Conservation (phyloP, 2,888 invertebrate species). For the Eubasilissa splendida region DNA sequence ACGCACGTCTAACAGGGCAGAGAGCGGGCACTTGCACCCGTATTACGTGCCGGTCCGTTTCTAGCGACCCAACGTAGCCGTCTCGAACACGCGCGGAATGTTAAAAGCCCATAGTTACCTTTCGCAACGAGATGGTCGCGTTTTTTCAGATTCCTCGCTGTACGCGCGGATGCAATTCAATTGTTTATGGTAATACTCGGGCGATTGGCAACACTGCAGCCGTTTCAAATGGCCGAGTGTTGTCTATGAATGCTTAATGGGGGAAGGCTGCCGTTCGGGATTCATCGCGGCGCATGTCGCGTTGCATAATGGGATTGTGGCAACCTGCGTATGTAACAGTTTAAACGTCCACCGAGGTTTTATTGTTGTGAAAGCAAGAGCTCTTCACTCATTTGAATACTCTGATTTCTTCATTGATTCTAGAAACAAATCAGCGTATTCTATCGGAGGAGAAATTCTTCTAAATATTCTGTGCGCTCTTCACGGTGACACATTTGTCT, state of each 20-base stretch:
- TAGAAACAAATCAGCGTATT: neutral
- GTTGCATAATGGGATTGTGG: conserved; percentile 10
- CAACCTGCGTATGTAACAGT: conserved; percentile 27
- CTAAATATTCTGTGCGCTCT: no score
- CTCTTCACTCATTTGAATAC: conserved; percentile 16
- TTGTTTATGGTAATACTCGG: conserved; percentile 29
- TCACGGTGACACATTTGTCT: no score
- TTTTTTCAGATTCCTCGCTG: neutral
- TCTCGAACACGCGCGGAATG: conserved; percentile 5
- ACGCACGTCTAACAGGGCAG: neutral
- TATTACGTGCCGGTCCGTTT: conserved; percentile 20
- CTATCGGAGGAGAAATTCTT: no score
- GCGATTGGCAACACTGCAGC: conserved; percentile 17
- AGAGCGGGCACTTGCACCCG: conserved; percentile 5
- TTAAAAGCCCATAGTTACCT: conserved; percentile 12
- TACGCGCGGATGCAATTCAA: conserved; percentile 7
- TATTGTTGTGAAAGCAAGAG: conserved; percentile 34
- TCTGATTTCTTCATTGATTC: conserved; percentile 18
- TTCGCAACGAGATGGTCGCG: neutral
- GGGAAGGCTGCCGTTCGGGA: conserved; percentile 5
- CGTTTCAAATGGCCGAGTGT: conserved; percentile 22
- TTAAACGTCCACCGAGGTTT: conserved; percentile 24
- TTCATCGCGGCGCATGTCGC: conserved; percentile 18
- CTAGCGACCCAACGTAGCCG: neutral
- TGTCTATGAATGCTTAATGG: conserved; percentile 31